Evolutionary conservation across 2,888 invertebrate genomes (phyloP).

Genomic region (Neelides folsomi): DNA sequence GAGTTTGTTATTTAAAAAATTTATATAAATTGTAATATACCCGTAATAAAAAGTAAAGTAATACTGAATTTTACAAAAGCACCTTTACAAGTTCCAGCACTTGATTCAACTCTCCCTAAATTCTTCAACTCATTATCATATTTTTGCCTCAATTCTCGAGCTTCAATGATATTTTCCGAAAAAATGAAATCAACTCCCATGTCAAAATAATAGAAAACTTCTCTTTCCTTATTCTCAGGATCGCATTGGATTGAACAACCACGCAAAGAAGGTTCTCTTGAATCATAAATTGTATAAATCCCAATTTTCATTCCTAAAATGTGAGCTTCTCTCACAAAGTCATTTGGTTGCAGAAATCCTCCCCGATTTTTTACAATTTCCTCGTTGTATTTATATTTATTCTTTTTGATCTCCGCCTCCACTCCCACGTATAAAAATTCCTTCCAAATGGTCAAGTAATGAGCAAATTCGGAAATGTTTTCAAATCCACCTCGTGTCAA

Average conservation of each 20-base stretch:
- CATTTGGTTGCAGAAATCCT: slow-evolving; percentile 20
- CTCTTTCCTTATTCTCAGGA: slow-evolving; percentile 19
- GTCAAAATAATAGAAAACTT: slow-evolving; percentile 23
- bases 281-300: slow-evolving; percentile 28
- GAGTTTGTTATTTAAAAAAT: too few species aligned
- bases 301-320: slow-evolving; percentile 16
- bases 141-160: slow-evolving; percentile 11
- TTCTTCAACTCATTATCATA: slow-evolving; percentile 5
- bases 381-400: slow-evolving; percentile 11
- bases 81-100: too few species aligned
- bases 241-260: slow-evolving; percentile 19
- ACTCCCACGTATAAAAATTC: slow-evolving; percentile 16
- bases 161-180: slow-evolving; percentile 27
- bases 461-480: slow-evolving; percentile 11
- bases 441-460: slow-evolving; percentile 17
- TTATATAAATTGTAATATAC: too few species aligned
- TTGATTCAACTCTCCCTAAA: too few species aligned
- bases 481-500: slow-evolving; percentile 14
- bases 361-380: slow-evolving; percentile 15
- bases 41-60: too few species aligned
- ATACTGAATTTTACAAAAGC: too few species aligned
- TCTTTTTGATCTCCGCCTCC: slow-evolving; percentile 3
- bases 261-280: slow-evolving; percentile 15
- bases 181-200: slow-evolving; percentile 30
- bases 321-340: slow-evolving; percentile 17